Base-by-base conservation (phyloP, 2,888 invertebrate species). In the Scaptomyza flava region DNA sequence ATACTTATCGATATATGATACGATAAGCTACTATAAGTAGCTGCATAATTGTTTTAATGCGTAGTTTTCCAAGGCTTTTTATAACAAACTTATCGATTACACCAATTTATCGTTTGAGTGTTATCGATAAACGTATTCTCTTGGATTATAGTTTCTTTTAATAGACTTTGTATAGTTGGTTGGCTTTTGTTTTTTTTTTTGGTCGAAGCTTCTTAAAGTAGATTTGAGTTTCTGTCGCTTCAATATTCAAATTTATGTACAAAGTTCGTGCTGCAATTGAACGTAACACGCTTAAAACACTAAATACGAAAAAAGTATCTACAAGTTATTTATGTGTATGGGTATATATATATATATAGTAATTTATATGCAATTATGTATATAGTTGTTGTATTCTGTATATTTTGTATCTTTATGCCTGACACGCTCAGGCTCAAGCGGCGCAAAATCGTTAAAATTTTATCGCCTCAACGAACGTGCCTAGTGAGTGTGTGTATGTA, bases 381-480 rank as follows among this genome's bases (percentile, higher is more conserved):
- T 67, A 50, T 60, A 50, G 61, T 51, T 75, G 46, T 67, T 65
- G 36, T 60, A 23, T 61, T 78, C 53, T 79, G 79, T 88, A 33
- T 88, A 33, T 61, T 77, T 58, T 79, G 79, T 87, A 88, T 84
- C 85, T 84, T 88, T 88, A 84, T 84, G 89, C 83, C 68, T 72
- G 83, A 89, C 89, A 84, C 89, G 83, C 89, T 84, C 84, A 42
- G 76, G 76, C 78, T 65, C 86, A 79, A 80, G 63, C 84, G 78
- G 76, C 82, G 84, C 85, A 89, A 84, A 80, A 89, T 89, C 89
- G 87, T 89, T 84, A 84, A 84, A 82, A 79, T 88, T 89, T 89
- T 88, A 84, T 84, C 83, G 83, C 89, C 60, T 75, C 72, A 68
- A 47, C 71, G 80, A 70, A 62, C 76, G 73, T 79, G 77, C 14